Conservation (phyloP, 2,113 vertebrate species). For the Siniperca chuatsi region DNA sequence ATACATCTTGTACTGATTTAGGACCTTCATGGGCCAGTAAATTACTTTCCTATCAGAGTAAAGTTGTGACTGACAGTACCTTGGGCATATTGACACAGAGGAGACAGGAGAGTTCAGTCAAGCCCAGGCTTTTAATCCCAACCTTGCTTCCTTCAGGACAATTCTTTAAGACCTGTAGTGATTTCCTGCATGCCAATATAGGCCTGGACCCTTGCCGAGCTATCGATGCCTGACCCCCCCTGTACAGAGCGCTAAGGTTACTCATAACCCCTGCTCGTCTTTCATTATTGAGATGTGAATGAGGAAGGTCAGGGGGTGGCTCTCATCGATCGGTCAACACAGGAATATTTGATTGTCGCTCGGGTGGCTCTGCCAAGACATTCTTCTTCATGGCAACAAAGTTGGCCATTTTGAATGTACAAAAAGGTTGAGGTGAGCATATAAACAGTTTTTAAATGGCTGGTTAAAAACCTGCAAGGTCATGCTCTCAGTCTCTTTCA, state of each 20-base stretch:
- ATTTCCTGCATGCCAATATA: constrained; percentile 76
- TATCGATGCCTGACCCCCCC: constrained; percentile 66
- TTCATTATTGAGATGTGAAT: constrained; percentile 82
- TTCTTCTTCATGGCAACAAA: constrained; percentile 42
- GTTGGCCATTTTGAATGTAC: constrained; percentile 51
- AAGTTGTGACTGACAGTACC: constrained; percentile 66
- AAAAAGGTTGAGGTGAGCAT: constrained; percentile 13
- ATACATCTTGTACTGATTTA: constrained; percentile 53
- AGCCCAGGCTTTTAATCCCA: constrained; percentile 77
- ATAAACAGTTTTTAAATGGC: constrained; percentile 15
- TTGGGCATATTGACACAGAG: constrained; percentile 66
- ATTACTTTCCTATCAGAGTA: constrained; percentile 72
- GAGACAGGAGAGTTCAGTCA: constrained; percentile 67
- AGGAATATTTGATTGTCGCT: constrained; percentile 77
- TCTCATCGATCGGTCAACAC: constrained; percentile 76
- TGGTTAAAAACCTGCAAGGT: constrained; percentile 35
- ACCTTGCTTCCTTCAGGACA: constrained; percentile 68
- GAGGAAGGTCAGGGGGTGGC: constrained; percentile 65
- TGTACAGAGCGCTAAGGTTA: constrained; percentile 66
- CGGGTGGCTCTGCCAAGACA: constrained; percentile 56
- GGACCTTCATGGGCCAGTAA: constrained; percentile 59
- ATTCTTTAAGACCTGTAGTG: constrained; percentile 70
- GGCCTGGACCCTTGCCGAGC: constrained; percentile 68
- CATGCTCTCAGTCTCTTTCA: not conserved
- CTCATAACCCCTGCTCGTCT: constrained; percentile 77